Percentiles rank a stretch among this genome's conserved stretches.
phyloP scores from a whole-genome alignment of 2,113 vertebrate species.

The Chaetorhynchus papuensis region DNA sequence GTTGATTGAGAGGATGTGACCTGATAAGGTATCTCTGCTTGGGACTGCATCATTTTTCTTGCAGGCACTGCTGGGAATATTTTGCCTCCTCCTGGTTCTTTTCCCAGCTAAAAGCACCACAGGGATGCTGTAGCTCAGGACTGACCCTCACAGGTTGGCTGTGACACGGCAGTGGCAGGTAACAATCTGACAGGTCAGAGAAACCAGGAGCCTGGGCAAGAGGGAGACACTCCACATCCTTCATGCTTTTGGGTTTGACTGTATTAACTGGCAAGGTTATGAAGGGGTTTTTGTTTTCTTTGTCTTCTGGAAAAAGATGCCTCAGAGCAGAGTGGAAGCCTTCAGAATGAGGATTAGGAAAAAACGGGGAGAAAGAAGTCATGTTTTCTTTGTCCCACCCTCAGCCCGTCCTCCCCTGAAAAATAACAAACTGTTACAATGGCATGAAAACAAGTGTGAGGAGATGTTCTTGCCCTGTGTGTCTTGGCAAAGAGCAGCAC shows the following conservation, averaged over 20 bases:
- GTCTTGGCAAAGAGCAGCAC: background rate
- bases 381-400: slow-evolving; percentile 2
- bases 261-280: background rate
- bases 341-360: background rate
- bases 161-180: background rate
- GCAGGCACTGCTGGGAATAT: background rate
- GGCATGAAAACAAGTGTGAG: background rate
- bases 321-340: background rate
- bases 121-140: background rate
- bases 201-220: background rate
- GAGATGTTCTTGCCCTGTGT: background rate
- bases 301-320: background rate
- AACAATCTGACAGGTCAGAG: background rate
- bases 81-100: background rate
- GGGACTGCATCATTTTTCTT: background rate
- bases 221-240: background rate
- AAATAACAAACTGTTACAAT: background rate
- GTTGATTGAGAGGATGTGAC: background rate
- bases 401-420: background rate
- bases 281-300: background rate
- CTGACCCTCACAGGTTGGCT: background rate
- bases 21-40: background rate
- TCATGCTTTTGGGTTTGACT: background rate
- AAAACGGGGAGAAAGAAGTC: background rate
- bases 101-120: background rate